phyloP scores from a whole-genome alignment of 2,888 invertebrate genomes.

The Electrophaes corylata region DNA sequence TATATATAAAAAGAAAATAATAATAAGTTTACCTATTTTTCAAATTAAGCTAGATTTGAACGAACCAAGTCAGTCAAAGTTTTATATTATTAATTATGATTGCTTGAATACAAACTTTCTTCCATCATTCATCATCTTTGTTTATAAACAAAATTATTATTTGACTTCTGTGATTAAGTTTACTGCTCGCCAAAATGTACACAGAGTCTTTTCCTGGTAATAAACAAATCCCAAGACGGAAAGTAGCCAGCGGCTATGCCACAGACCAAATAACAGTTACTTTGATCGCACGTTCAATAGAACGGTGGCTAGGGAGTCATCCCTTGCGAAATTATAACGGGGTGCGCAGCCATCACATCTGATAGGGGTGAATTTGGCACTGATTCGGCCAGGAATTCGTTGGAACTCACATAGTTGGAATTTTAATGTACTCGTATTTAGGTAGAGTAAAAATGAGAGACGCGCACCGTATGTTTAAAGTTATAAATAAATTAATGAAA shows the following conservation, averaged over 20 bases:
- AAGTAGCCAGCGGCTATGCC: slow-evolving; percentile 28
- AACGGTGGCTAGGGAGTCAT: slow-evolving; percentile 25
- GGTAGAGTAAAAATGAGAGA: too few relatives aligned
- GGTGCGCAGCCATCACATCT: slow-evolving; percentile 29
- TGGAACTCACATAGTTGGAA: slow-evolving; percentile 22
- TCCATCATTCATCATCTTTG: neutral
- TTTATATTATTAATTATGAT: neutral
- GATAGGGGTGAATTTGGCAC: slow-evolving; percentile 32
- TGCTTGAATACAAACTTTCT: neutral
- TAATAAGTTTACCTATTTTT: too few relatives aligned
- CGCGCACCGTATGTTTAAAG: too few relatives aligned
- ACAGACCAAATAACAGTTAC: slow-evolving; percentile 18
- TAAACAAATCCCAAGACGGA: slow-evolving; percentile 35
- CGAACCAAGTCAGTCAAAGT: too few relatives aligned
- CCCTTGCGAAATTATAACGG: slow-evolving; percentile 30
- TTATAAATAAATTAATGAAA: too few relatives aligned
- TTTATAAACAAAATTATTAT: slow-evolving; percentile 20
- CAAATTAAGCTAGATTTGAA: too few relatives aligned
- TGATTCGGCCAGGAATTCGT: slow-evolving; percentile 26
- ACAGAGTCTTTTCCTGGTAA: slow-evolving; percentile 24
- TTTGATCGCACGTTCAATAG: slow-evolving; percentile 14
- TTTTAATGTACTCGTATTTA: too few relatives aligned
- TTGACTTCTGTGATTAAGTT: slow-evolving; percentile 26
- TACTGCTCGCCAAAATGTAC: slow-evolving; percentile 16
- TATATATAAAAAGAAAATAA: too few relatives aligned